Conservation (phyloP, 2,797 vertebrate genomes). For the Xenentodon cancila region DNA sequence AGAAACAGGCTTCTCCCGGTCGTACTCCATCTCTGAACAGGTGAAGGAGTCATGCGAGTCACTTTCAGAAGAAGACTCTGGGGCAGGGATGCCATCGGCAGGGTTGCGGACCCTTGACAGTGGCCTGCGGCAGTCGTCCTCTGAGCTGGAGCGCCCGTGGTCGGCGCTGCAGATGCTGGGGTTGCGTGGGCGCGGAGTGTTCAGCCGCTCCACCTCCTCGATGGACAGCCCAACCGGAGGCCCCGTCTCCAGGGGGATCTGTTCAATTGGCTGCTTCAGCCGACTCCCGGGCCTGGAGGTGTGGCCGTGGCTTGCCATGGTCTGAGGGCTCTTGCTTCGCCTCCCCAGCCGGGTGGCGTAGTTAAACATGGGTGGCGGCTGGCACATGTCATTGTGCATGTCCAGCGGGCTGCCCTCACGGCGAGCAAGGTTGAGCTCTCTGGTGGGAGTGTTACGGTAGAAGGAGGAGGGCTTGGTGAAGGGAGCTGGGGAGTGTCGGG, state of each 20-base stretch:
- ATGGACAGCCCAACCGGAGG: slow-evolving; percentile 95
- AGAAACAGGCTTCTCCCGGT: slow-evolving; percentile 90
- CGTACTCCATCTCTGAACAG: slow-evolving; percentile 99
- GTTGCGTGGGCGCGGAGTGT: slow-evolving; percentile 94
- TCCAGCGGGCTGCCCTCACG: slow-evolving; percentile 91
- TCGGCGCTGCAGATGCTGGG: slow-evolving; percentile 98
- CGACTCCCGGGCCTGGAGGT: slow-evolving; percentile 91
- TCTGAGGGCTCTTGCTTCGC: slow-evolving; percentile 96
- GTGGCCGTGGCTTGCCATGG: slow-evolving; percentile 87
- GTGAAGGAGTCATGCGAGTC: slow-evolving; percentile 99
- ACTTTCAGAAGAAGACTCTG: slow-evolving; percentile 96
- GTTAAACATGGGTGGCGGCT: slow-evolving; percentile 89
- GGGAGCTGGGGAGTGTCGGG: slow-evolving; percentile 93
- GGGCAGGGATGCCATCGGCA: slow-evolving; percentile 93
- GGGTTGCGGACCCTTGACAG: slow-evolving; percentile 95
- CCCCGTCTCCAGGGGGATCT: slow-evolving; percentile 90
- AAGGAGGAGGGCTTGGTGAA: slow-evolving; percentile 93
- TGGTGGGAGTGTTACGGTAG: slow-evolving; percentile 93
- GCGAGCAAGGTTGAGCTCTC: slow-evolving; percentile 91
- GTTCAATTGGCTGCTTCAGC: slow-evolving; percentile 93
- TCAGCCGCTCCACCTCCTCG: slow-evolving; percentile 97
- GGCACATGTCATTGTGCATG: slow-evolving; percentile 88
- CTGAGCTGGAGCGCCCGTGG: slow-evolving; percentile 95
- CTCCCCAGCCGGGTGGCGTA: slow-evolving; percentile 92
- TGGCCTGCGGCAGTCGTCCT: slow-evolving; percentile 93